A percentile compares a stretch with the other conserved stretches of the same genome.
phyloP scores from a whole-genome alignment of 2,888 invertebrate species.

The Dynastes grantii region DNA sequence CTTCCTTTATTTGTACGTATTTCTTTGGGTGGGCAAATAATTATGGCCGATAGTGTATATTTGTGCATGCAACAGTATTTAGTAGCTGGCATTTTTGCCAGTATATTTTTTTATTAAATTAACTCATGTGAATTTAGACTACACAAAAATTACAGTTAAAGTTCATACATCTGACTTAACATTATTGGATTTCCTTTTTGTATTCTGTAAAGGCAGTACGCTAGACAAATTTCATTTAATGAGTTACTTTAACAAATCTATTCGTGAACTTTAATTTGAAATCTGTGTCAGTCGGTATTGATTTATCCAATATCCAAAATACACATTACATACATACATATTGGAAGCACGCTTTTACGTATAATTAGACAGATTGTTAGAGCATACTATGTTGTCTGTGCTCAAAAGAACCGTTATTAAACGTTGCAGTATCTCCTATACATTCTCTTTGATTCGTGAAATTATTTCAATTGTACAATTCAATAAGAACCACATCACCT shows the following conservation, averaged over 20 bases:
- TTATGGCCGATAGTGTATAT: too few species aligned
- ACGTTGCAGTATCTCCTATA: neutral
- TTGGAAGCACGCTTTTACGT: neutral
- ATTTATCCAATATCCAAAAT: constrained; percentile 15
- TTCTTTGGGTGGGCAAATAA: too few species aligned
- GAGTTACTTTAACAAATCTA: neutral
- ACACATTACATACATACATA: neutral
- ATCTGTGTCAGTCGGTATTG: neutral
- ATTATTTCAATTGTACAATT: neutral
- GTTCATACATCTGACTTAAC: neutral
- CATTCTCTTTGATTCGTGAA: too few species aligned
- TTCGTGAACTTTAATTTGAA: neutral
- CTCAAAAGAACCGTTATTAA: constrained; percentile 20
- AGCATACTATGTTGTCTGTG: neutral
- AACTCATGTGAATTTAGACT: too few species aligned
- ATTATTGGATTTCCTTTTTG: neutral
- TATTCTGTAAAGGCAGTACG: neutral
- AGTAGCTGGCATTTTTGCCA: too few species aligned
- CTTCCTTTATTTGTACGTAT: too few species aligned
- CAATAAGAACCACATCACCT: neutral
- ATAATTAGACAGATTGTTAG: neutral
- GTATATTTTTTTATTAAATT: too few species aligned
- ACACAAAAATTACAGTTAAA: too few species aligned
- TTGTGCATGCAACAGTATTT: too few species aligned
- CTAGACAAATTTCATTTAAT: constrained; percentile 2